Evolutionary conservation across 53 echinoderm and acorn worm species (phyloP).

Genomic region (Patiria pectinifera): DNA sequence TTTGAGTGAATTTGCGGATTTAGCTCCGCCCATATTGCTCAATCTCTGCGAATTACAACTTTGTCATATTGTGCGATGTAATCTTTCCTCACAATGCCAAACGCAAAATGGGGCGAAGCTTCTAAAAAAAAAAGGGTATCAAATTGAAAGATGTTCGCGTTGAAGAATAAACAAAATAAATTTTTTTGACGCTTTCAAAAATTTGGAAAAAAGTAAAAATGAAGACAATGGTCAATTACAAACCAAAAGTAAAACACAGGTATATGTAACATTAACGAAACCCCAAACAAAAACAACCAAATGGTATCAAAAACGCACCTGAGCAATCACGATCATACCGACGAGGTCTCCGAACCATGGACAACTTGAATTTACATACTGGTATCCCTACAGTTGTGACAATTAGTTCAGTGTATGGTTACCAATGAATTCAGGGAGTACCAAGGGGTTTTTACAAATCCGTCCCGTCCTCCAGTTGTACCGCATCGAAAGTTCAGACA

Average conservation of each 20-base stretch:
- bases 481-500: neutral
- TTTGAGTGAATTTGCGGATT: neutral
- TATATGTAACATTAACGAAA: neutral
- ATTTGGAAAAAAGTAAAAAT: neutral
- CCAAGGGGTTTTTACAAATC: neutral
- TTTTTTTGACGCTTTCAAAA: neutral
- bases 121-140: too few relatives aligned
- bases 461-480: neutral
- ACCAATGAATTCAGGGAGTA: neutral
- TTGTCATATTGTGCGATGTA: too few relatives aligned
- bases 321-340: neutral
- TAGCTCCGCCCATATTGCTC: neutral
- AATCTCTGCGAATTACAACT: too few relatives aligned
- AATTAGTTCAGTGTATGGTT: neutral
- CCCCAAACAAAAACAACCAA: neutral
- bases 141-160: neutral
- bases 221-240: neutral
- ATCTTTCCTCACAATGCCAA: too few relatives aligned
- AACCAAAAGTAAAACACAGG: neutral
- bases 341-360: neutral
- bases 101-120: too few relatives aligned
- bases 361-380: neutral
- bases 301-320: neutral
- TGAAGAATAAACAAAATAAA: neutral
- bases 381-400: too few relatives aligned